phyloP scores from a whole-genome alignment of 2,113 vertebrate species.

The Proterorhinus semilunaris region DNA sequence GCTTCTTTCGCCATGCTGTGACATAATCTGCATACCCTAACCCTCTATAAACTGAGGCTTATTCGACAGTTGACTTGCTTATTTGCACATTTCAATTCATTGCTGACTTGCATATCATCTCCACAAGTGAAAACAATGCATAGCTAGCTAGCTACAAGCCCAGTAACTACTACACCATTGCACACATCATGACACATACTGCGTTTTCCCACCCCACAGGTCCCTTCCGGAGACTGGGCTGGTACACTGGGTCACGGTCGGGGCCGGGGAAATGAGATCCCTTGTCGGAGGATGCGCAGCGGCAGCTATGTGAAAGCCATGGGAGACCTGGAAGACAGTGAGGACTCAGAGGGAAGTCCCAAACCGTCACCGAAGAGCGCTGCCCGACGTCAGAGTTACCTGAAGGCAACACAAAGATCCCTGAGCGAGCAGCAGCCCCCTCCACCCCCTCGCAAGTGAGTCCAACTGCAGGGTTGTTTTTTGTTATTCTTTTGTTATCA shows the following conservation, averaged over 20 bases:
- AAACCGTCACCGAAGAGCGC: slow-evolving; percentile 96
- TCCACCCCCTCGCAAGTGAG: slow-evolving; percentile 88
- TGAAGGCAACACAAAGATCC: slow-evolving; percentile 97
- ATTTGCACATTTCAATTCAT: too few species aligned
- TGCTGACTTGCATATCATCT: background rate
- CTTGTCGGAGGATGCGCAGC: slow-evolving; percentile 96
- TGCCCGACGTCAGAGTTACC: slow-evolving; percentile 96
- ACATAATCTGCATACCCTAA: too few species aligned
- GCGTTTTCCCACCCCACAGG: slow-evolving; percentile 72
- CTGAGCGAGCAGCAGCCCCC: slow-evolving; percentile 88
- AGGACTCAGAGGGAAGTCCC: slow-evolving; percentile 93
- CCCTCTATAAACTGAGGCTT: too few species aligned
- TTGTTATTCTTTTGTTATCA: background rate
- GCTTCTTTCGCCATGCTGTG: too few species aligned
- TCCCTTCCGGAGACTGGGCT: slow-evolving; percentile 88
- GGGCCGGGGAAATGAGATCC: slow-evolving; percentile 80
- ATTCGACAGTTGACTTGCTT: too few species aligned
- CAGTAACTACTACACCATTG: background rate
- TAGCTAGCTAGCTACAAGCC: background rate
- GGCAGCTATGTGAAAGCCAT: slow-evolving; percentile 99
- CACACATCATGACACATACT: background rate
- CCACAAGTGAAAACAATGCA: background rate
- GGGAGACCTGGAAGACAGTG: slow-evolving; percentile 90
- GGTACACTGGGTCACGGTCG: slow-evolving; percentile 82
- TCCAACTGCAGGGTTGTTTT: background rate